Base-by-base conservation (phyloP, 30 jellyfish, hydroid and myxozoan species). In the Aurelia sp. region DNA sequence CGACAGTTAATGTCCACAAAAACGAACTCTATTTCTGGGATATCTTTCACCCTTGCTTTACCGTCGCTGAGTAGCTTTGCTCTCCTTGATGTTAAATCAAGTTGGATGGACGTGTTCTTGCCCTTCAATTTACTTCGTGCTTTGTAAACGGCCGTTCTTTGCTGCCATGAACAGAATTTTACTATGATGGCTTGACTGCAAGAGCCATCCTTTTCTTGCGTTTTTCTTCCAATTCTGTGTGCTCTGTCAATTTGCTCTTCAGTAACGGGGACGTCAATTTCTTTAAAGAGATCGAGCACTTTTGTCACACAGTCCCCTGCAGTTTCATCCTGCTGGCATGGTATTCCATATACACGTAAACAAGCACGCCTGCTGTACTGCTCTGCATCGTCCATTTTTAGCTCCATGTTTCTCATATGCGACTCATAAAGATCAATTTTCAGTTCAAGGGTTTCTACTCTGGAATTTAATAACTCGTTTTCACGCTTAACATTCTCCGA, bases 281-380 rank as follows among this genome's bases (percentile, higher is more conserved):
- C 76, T 65, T 65, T 65, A 7, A 65, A 65, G 76, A 65, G 76
- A 65, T 65, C 76, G 52, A 65, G 76, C 76, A 65, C 76, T 65
- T 65, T 65, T 65, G 9, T 33, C 52, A 20, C 15, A 21, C 82
- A 72, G 67, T 33, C 82, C 67, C 66, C 41, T 40, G 82, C 64
- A 35, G 82, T 40, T 72, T 72, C 82, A 40, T 72, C 64, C 69
- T 50, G 38, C 12, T 72, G 38, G 12, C 67, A 8, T 72, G 82
- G 82, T 72, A 72, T 40, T 40, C 67, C 76, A 65, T 65, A 65
- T 72, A 35, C 13, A 19, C 64, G 40, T 16, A 72, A 75, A 38
- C 82, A 35, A 75, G 82, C 67, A 8, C 82, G 82, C 67, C 82
- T 40, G 50, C 82, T 72, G 50, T 72, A 72, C 67, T 72, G 82